Percentiles rank a stretch among this genome's conserved stretches.
These are phyloP conservation scores for Drosophila glabriapex DNA, from an alignment of 2,888 invertebrate species.

Conservation along the genomic window DNA sequence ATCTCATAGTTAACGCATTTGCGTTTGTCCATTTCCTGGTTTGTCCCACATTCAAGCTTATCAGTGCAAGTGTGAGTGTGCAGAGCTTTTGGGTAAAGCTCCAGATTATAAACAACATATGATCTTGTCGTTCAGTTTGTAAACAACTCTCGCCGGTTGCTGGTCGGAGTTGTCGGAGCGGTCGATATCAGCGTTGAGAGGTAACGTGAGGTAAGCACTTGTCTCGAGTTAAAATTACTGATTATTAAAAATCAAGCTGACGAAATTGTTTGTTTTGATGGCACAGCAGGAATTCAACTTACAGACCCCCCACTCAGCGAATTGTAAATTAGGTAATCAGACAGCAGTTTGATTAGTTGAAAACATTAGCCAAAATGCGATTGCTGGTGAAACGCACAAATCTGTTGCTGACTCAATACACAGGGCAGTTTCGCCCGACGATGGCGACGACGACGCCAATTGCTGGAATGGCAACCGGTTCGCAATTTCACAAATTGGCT, in stretches of 20 bases:
- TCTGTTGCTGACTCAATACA: constrained; percentile 39
- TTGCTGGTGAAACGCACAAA: constrained; percentile 56
- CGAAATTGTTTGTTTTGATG: constrained; percentile 51
- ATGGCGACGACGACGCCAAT: constrained; percentile 6
- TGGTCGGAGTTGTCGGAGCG: constrained; percentile 4
- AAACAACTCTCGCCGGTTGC: constrained; percentile 67
- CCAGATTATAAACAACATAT: constrained; percentile 43
- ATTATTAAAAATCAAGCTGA: constrained; percentile 60
- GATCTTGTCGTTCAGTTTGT: constrained; percentile 63
- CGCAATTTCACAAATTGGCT: constrained; percentile 59
- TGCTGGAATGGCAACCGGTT: constrained; percentile 66
- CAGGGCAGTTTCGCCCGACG: constrained; percentile 35
- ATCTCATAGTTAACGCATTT: not conserved
- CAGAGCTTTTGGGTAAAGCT: constrained; percentile 59
- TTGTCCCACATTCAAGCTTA: constrained; percentile 11
- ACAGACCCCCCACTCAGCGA: constrained; percentile 29
- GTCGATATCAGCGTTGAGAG: not conserved
- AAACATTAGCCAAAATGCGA: constrained; percentile 49
- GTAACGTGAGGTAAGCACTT: constrained; percentile 45
- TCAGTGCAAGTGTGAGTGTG: not conserved
- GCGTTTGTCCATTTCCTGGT: constrained; percentile 7
- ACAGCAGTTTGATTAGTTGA: constrained; percentile 21
- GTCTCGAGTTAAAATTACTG: constrained; percentile 28
- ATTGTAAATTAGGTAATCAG: constrained; percentile 55
- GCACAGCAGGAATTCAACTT: constrained; percentile 38